These are phyloP conservation scores for Hylomyscus alleni DNA, from an alignment of 2,797 vertebrate genomes.

Conservation along the genomic window DNA sequence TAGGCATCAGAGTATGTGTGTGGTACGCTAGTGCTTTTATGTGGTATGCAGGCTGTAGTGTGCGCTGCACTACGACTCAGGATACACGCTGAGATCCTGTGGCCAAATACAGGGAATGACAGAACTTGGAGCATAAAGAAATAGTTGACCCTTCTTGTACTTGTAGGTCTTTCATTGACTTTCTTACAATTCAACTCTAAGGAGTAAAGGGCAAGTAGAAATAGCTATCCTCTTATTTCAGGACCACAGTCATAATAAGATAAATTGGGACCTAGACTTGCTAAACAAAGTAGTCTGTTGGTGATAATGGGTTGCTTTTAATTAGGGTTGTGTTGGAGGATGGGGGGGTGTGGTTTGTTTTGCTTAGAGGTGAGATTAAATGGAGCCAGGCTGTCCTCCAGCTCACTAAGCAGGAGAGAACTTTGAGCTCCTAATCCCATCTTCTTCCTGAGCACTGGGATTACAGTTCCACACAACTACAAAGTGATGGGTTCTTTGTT, in stretches of 20 bases:
- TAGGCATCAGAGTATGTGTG: neutral
- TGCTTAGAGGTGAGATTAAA: neutral
- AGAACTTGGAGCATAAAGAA: neutral
- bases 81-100: neutral
- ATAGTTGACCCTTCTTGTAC: neutral
- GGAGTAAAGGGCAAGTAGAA: neutral
- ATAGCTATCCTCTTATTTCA: neutral
- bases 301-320: neutral
- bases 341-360: neutral
- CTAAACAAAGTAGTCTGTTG: neutral
- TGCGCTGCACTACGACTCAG: neutral
- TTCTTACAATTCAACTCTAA: conserved; percentile 17
- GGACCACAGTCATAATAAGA: neutral
- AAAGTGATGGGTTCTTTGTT: neutral
- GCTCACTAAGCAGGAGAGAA: neutral
- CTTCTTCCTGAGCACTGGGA: neutral
- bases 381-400: no score
- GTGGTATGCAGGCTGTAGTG: neutral
- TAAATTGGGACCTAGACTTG: neutral
- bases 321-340: neutral
- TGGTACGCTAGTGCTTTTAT: neutral
- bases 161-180: conserved; percentile 12
- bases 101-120: no score
- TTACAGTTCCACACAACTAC: neutral
- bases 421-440: neutral